Conservation (phyloP, 2,888 invertebrate species). For the Cephus spinipes region DNA sequence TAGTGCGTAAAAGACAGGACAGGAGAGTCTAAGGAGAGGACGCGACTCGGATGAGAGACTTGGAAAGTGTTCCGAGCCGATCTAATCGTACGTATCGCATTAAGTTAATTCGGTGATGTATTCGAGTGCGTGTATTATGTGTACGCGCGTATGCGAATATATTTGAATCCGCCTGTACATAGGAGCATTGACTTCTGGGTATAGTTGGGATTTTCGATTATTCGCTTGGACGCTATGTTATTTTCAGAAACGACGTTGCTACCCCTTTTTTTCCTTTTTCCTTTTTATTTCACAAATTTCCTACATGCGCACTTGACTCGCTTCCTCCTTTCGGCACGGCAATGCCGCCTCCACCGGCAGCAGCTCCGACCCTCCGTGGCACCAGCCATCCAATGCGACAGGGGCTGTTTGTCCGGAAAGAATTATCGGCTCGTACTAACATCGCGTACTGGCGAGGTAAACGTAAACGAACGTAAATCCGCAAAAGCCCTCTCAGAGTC, state of each 20-base stretch:
- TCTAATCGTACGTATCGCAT: slow-evolving; percentile 62
- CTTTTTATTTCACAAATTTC: neutral
- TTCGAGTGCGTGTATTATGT: neutral
- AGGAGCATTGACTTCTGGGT: neutral
- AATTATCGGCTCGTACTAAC: slow-evolving; percentile 41
- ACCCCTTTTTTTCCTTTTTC: neutral
- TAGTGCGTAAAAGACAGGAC: slow-evolving; percentile 13
- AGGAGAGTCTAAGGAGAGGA: neutral
- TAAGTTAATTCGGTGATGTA: slow-evolving; percentile 54
- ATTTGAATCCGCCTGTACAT: slow-evolving; percentile 18
- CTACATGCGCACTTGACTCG: slow-evolving; percentile 1
- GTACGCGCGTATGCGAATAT: slow-evolving; percentile 42
- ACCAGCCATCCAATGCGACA: slow-evolving; percentile 9
- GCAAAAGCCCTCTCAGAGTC: neutral
- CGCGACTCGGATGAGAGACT: too few species aligned
- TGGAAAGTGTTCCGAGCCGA: slow-evolving; percentile 29
- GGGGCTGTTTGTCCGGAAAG: slow-evolving; percentile 42
- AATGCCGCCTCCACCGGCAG: neutral
- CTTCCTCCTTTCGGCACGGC: neutral
- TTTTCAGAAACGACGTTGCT: slow-evolving; percentile 12
- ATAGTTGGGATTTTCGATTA: slow-evolving; percentile 26
- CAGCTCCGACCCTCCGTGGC: neutral
- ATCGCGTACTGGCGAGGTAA: slow-evolving; percentile 35
- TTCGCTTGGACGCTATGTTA: slow-evolving; percentile 18
- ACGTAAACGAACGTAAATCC: slow-evolving; percentile 47